phyloP scores from a whole-genome alignment of 37 sponge, comb jelly and placozoan species.

The Spongilla lacustris region DNA sequence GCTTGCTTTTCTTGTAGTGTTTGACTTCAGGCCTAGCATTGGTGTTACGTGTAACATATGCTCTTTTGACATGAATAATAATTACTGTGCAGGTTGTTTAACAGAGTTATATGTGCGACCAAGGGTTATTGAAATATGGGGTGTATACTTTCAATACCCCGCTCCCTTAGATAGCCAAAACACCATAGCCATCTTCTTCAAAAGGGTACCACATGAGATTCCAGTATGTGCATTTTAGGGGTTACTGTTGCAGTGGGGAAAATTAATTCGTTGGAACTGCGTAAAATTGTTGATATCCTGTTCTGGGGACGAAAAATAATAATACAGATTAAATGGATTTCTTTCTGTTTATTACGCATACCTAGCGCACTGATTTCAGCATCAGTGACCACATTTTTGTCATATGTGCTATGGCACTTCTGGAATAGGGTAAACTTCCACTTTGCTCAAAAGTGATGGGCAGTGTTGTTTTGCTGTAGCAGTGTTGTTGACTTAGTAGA shows the following conservation, averaged over 20 bases:
- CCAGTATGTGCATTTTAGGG: slow-evolving; percentile 45
- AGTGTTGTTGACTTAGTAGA: slow-evolving; percentile 10
- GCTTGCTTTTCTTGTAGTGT: no score
- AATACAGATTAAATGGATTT: background rate
- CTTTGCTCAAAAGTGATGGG: background rate
- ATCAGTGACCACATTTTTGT: background rate
- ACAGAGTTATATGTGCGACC: background rate
- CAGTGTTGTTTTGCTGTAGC: slow-evolving; percentile 2
- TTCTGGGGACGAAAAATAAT: background rate
- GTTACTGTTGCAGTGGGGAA: slow-evolving; percentile 17
- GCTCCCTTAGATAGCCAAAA: slow-evolving; percentile 18
- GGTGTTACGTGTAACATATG: no score
- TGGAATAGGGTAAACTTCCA: slow-evolving; percentile 1
- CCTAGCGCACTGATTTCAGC: slow-evolving; percentile 8
- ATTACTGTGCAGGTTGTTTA: no score
- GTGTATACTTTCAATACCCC: slow-evolving; percentile 26
- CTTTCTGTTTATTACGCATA: background rate
- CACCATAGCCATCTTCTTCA: slow-evolving; percentile 4
- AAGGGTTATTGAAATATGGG: slow-evolving; percentile 15
- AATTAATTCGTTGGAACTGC: slow-evolving; percentile 8
- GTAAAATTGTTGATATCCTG: slow-evolving; percentile 3
- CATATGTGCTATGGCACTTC: slow-evolving; percentile 33
- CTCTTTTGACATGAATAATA: no score
- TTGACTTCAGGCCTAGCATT: no score
- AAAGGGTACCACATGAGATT: slow-evolving; percentile 32